A percentile compares a stretch with the other conserved stretches of the same genome.
phyloP scores from a whole-genome alignment of 1,140 invertebrate species.

The Potamilus streckersoni region DNA sequence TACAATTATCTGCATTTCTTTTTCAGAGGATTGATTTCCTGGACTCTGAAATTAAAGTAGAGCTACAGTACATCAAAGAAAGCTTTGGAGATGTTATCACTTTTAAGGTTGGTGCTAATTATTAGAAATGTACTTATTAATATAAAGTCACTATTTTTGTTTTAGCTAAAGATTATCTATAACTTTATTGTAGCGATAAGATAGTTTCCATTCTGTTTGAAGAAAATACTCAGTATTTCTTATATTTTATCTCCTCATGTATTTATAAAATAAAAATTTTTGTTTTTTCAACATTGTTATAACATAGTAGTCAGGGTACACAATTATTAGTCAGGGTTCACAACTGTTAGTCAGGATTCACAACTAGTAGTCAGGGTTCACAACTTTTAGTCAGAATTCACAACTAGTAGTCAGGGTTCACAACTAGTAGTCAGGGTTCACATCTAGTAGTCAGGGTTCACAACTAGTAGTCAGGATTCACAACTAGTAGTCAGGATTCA shows the following conservation, averaged over 20 bases:
- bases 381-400: too few relatives aligned
- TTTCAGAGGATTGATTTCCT: conserved; percentile 62
- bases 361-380: too few relatives aligned
- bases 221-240: not conserved
- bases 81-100: conserved; percentile 61
- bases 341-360: too few relatives aligned
- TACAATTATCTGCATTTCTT: not conserved
- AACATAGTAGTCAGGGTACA: too few relatives aligned
- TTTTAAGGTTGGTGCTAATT: conserved; percentile 52
- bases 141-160: conserved; percentile 1
- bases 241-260: not conserved
- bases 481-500: too few relatives aligned
- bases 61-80: conserved; percentile 51
- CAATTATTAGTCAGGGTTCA: too few relatives aligned
- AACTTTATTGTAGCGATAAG: not conserved
- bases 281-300: too few relatives aligned
- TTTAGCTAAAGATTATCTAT: not conserved
- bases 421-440: too few relatives aligned
- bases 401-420: too few relatives aligned
- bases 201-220: not conserved
- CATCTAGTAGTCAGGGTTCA: too few relatives aligned
- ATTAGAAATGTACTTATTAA: too few relatives aligned
- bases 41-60: conserved; percentile 52
- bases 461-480: too few relatives aligned
- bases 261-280: not conserved